Conservation (phyloP, 2,113 vertebrate genomes). For the Zosterops pallidus region DNA sequence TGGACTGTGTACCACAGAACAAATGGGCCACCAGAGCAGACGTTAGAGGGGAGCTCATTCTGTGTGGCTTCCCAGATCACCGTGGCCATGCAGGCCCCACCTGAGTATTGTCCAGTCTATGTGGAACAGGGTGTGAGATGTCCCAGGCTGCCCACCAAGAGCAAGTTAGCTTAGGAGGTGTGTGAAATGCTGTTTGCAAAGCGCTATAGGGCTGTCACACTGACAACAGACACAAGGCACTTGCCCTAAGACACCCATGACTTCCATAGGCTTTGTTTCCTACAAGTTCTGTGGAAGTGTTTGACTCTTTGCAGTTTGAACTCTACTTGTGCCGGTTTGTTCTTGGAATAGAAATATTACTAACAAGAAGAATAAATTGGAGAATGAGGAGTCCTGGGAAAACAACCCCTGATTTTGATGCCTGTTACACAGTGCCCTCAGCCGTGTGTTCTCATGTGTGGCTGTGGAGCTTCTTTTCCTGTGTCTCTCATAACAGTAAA, state of each 20-base stretch:
- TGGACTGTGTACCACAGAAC: not conserved
- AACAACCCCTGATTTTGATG: not conserved
- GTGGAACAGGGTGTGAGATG: not conserved
- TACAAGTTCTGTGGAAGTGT: not conserved
- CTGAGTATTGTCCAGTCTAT: accelerated
- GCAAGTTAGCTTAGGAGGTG: not conserved
- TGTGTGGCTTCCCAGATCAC: not conserved
- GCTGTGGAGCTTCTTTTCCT: not conserved
- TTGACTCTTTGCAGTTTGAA: not conserved
- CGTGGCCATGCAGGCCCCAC: not conserved
- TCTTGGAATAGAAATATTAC: not conserved
- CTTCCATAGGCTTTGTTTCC: not conserved
- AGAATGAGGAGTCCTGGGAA: not conserved
- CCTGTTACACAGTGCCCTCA: not conserved
- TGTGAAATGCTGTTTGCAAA: not conserved
- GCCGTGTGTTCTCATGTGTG: accelerated
- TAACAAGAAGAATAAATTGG: not conserved
- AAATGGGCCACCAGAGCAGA: not conserved
- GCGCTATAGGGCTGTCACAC: not conserved
- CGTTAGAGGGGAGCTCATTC: not conserved
- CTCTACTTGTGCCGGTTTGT: not conserved
- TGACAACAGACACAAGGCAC: not conserved
- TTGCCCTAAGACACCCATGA: not conserved
- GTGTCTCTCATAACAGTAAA: not conserved
- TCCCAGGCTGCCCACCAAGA: not conserved